These are phyloP conservation scores for Cantharis rustica DNA, from an alignment of 2,888 invertebrate species.

Conservation along the genomic window DNA sequence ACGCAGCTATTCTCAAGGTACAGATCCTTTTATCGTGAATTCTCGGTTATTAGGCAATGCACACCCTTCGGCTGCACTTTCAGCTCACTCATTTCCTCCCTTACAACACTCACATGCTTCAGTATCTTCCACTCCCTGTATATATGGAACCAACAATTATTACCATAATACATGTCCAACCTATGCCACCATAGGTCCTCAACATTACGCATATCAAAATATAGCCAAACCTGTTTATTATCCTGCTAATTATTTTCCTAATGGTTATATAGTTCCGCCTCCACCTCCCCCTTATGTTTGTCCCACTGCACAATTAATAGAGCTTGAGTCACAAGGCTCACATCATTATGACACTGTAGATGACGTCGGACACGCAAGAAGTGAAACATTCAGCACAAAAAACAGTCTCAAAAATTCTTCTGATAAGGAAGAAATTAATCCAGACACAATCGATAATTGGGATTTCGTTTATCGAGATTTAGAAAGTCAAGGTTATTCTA, in stretches of 20 bases:
- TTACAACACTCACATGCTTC: conserved; percentile 35
- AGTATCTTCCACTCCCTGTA: conserved; percentile 31
- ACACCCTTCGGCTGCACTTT: conserved; percentile 32
- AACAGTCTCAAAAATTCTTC: conserved; percentile 26
- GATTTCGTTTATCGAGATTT: conserved; percentile 79
- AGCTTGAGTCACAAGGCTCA: conserved; percentile 60
- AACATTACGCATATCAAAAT: conserved; percentile 37
- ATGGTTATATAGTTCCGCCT: conserved; percentile 43
- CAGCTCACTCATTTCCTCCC: conserved; percentile 45
- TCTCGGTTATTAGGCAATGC: conserved; percentile 32
- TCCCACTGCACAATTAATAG: conserved; percentile 71
- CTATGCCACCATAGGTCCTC: conserved; percentile 31
- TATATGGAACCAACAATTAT: conserved; percentile 39
- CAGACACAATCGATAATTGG: conserved; percentile 73
- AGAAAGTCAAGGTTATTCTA: conserved; percentile 72
- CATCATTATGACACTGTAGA: conserved; percentile 46
- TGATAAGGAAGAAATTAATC: conserved; percentile 64
- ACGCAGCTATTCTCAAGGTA: conserved; percentile 37
- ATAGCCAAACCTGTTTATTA: conserved; percentile 42
- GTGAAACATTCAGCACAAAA: conserved; percentile 8
- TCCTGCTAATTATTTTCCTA: conserved; percentile 55
- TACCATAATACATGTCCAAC: conserved; percentile 33
- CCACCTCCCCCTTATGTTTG: conserved; percentile 59
- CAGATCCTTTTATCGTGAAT: conserved; percentile 40
- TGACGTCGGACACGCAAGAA: conserved; percentile 28